Evolutionary conservation across 2,888 invertebrate species (phyloP).

Genomic region (Archips crataeganus): DNA sequence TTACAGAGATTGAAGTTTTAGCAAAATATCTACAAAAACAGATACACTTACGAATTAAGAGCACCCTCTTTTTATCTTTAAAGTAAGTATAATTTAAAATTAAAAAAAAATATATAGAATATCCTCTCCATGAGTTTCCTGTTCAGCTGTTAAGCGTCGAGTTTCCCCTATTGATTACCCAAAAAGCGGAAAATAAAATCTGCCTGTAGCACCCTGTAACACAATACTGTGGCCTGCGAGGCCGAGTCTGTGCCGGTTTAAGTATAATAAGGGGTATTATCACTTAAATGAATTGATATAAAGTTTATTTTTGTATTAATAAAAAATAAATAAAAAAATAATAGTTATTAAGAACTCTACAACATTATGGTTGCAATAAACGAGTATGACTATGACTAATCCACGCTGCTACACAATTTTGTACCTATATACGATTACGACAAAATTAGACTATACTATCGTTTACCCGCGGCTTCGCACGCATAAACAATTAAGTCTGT

Average conservation of each 20-base stretch:
- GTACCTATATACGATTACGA: background rate
- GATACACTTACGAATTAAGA: too few species aligned
- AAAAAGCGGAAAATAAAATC: slow-evolving; percentile 85
- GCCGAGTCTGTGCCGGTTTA: slow-evolving; percentile 2
- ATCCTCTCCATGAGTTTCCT: slow-evolving; percentile 48
- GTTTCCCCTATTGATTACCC: slow-evolving; percentile 85
- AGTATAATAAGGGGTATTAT: slow-evolving; percentile 44
- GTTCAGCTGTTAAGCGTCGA: slow-evolving; percentile 72
- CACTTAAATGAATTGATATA: slow-evolving; percentile 75
- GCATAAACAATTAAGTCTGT: too few species aligned
- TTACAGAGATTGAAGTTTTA: too few species aligned
- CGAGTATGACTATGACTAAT: too few species aligned
- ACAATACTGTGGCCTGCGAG: slow-evolving; percentile 64
- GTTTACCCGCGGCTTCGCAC: too few species aligned
- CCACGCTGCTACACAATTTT: background rate
- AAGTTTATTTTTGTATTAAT: slow-evolving; percentile 41
- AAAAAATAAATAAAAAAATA: too few species aligned
- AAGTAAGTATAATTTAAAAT: background rate
- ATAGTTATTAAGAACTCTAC: too few species aligned
- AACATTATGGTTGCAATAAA: too few species aligned
- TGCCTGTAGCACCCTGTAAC: slow-evolving; percentile 64
- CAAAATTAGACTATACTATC: too few species aligned
- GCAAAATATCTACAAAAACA: too few species aligned
- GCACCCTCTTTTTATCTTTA: too few species aligned
- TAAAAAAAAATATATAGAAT: background rate